These are phyloP conservation scores for Columba janthina DNA, from an alignment of 2,113 vertebrate genomes.

Conservation along the genomic window DNA sequence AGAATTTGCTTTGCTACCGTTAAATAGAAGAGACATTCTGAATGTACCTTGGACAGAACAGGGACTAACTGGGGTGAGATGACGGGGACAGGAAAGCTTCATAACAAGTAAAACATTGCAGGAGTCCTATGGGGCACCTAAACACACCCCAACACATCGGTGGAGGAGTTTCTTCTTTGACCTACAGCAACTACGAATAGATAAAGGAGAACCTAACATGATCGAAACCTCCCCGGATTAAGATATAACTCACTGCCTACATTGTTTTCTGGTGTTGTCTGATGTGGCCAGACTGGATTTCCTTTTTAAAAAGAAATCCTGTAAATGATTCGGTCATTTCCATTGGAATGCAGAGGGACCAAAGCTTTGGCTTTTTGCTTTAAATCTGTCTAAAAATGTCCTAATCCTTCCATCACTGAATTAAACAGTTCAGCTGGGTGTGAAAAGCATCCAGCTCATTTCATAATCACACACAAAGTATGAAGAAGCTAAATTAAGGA, in stretches of 20 bases:
- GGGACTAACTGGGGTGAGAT: not conserved
- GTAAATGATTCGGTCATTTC: not conserved
- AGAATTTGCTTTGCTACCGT: not conserved
- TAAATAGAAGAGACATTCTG: not conserved
- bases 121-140: too few relatives aligned
- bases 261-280: not conserved
- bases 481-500: not conserved
- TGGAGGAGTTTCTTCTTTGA: not conserved
- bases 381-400: not conserved
- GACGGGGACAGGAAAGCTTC: not conserved
- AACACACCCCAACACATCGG: not conserved
- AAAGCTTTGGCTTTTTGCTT: not conserved
- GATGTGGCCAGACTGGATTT: not conserved
- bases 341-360: accelerated
- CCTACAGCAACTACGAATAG: not conserved
- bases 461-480: not conserved
- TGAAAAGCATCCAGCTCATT: not conserved
- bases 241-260: accelerated
- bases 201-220: not conserved
- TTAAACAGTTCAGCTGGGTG: not conserved
- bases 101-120: not conserved
- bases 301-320: not conserved
- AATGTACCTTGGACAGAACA: not conserved
- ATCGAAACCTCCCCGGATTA: not conserved
- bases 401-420: not conserved